These are phyloP conservation scores for Stictocephala bisonia DNA, from an alignment of 2,888 invertebrate genomes.

Conservation along the genomic window DNA sequence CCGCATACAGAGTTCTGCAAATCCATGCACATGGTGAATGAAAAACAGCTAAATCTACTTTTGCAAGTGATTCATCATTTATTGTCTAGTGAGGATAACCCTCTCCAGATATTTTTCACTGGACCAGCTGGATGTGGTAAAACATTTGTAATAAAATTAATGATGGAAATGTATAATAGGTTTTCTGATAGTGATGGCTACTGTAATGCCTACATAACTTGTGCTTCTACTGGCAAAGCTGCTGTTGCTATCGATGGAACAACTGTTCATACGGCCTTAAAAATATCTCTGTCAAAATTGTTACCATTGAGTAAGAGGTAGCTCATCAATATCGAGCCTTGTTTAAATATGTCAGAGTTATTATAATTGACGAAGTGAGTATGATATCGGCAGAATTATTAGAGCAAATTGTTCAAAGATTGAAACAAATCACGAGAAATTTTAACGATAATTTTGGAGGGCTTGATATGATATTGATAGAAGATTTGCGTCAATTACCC, in stretches of 20 bases:
- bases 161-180: constrained; percentile 65
- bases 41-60: not conserved
- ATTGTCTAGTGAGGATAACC: not conserved
- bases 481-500: constrained; percentile 63
- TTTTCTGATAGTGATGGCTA: constrained; percentile 61
- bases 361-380: constrained; percentile 51
- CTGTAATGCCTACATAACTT: no score
- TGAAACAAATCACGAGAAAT: no score
- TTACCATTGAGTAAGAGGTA: constrained; percentile 47
- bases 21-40: not conserved
- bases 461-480: constrained; percentile 62
- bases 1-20: not conserved
- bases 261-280: no score
- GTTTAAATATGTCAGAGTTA: no score
- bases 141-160: constrained; percentile 62
- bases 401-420: constrained; percentile 60
- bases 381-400: no score
- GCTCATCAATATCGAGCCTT: no score
- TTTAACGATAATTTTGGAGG: no score
- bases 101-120: constrained; percentile 59
- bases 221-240: no score
- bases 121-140: no score
- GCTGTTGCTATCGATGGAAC: no score
- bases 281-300: no score
- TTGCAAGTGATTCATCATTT: not conserved